phyloP scores from a whole-genome alignment of 53 echinoderm and acorn worm genomes.

The Paelopatides confundens region DNA sequence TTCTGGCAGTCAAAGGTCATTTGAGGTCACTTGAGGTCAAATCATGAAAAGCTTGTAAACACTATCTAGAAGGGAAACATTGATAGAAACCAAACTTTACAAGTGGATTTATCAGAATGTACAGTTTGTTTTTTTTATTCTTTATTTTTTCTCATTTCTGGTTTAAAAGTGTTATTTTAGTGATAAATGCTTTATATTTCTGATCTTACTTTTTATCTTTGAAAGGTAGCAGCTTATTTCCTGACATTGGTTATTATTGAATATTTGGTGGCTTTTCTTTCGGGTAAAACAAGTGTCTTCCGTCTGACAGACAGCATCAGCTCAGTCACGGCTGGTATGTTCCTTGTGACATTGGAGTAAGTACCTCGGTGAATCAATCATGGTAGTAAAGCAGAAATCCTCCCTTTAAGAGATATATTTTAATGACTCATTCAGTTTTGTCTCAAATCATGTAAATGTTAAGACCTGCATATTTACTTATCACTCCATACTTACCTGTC shows the following conservation, averaged over 20 bases:
- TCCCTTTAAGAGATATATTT: too few species aligned
- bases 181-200: not conserved
- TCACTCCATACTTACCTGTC: too few species aligned
- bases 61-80: too few species aligned
- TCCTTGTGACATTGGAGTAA: slow-evolving; percentile 49
- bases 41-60: too few species aligned
- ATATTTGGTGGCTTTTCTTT: slow-evolving; percentile 21
- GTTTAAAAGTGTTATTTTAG: not conserved
- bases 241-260: slow-evolving; percentile 54
- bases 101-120: not conserved
- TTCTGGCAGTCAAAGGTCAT: too few species aligned
- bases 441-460: too few species aligned
- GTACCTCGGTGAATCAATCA: too few species aligned
- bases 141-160: not conserved
- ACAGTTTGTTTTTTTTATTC: not conserved
- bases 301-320: slow-evolving; percentile 58
- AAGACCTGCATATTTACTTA: too few species aligned
- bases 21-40: too few species aligned
- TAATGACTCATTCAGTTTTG: too few species aligned
- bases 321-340: slow-evolving; percentile 62
- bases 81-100: too few species aligned
- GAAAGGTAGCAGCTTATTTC: slow-evolving; percentile 32
- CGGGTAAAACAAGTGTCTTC: slow-evolving; percentile 15
- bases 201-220: not conserved
- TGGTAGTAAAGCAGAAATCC: too few species aligned